Base-by-base conservation (phyloP, 2,888 invertebrate species). In the Chrysotoxum bicinctum region DNA sequence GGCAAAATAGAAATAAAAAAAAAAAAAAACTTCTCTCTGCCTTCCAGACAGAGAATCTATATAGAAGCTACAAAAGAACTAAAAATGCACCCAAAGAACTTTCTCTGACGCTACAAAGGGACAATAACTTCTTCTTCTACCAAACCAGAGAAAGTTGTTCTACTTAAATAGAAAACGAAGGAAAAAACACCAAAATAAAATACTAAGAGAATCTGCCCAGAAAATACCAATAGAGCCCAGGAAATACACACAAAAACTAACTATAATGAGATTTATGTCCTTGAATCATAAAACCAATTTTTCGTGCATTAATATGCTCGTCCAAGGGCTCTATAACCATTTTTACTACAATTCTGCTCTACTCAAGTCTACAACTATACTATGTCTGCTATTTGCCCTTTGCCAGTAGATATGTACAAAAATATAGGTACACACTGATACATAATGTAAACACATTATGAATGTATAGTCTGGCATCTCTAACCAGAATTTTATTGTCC, bases 221-320 rank as follows among this genome's bases (percentile, higher is more conserved):
- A 73, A 45, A 73, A 77, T 45, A 54, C 45, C 37, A 60, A 73
- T 26, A 66, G 72, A 73, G 58, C 21, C 54, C 30, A 73, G 52
- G 58, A 43, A 56, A 78, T 37, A 75, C 69, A 60, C 70, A 68
- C 52, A 75, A 70, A 70, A 81, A 77, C 66, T 70, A 72, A 72
- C 80, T 37, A 90, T 91, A 91, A 91, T 90, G 90, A 90, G 90
- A 91, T 90, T 90, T 90, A 90, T 91, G 90, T 91, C 90, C 91
- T 90, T 90, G 90, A 91, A 90, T 91, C 90, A 91, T 90, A 91
- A 90, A 90, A 91, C 89, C 90, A 89, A 90, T 90, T 90, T 90
- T 90, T 88, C 88, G 88, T 89, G 89, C 85, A 80, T 84, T 64
- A 74, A 74, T 80, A 80, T 74, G 70, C 43, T 45, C 66, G 35